A percentile compares a stretch with the other conserved stretches of the same genome.
Conservation (phyloP, 2,888 invertebrate genomes). For the Monoplex corrugatus region DNA sequence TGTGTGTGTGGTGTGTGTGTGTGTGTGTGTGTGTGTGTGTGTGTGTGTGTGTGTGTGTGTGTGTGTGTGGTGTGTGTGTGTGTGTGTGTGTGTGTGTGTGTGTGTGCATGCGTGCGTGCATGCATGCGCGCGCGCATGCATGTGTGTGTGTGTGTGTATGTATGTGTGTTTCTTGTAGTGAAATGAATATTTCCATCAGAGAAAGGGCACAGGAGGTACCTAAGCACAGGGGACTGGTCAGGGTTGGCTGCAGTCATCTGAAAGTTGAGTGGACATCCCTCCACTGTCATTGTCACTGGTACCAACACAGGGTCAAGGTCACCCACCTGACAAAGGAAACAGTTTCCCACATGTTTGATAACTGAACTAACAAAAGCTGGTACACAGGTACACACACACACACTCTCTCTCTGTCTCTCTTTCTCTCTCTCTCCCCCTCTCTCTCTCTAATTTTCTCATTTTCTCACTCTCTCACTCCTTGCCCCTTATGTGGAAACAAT, state of each 20-base stretch:
- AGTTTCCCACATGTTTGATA: too few species aligned
- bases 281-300: constrained; percentile 73
- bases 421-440: too few species aligned
- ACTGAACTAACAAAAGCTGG: neutral
- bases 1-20: neutral
- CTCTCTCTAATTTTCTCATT: too few species aligned
- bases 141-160: neutral
- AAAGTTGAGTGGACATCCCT: constrained; percentile 79
- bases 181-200: constrained; percentile 24
- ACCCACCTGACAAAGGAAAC: constrained; percentile 66
- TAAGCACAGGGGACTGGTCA: constrained; percentile 68
- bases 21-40: neutral
- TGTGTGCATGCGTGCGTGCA: neutral
- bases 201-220: constrained; percentile 59
- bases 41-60: constrained; percentile 1
- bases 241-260: constrained; percentile 78
- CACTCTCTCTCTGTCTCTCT: neutral
- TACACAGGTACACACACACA: neutral
- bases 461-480: too few species aligned
- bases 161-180: neutral
- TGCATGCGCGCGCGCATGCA: neutral
- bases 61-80: constrained; percentile 24
- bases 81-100: constrained; percentile 1
- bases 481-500: too few species aligned
- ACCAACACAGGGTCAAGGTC: constrained; percentile 66